phyloP scores from a whole-genome alignment of 1,140 invertebrate species.

The Drosophila hydei region DNA sequence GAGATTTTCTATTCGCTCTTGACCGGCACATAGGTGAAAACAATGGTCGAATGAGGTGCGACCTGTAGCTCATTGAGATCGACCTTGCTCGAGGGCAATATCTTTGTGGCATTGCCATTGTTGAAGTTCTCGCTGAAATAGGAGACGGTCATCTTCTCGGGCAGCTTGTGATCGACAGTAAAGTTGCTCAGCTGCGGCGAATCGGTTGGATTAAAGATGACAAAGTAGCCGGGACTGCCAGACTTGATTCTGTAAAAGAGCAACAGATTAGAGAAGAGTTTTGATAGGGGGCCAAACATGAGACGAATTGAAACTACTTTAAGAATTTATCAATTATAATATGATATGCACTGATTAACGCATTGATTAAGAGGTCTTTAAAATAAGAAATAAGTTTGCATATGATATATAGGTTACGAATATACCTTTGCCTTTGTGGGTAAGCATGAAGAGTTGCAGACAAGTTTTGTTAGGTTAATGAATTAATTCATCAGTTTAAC shows the following conservation, averaged over 20 bases:
- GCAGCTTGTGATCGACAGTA: constrained; percentile 79
- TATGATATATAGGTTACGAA: too few relatives aligned
- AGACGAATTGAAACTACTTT: too few relatives aligned
- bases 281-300: too few relatives aligned
- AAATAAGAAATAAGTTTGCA: too few relatives aligned
- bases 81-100: constrained; percentile 68
- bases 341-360: too few relatives aligned
- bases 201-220: constrained; percentile 87
- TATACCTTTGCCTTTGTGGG: too few relatives aligned
- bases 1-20: constrained; percentile 54
- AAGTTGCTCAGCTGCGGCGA: constrained; percentile 84
- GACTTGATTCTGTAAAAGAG: constrained; percentile 86
- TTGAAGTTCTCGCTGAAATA: constrained; percentile 86
- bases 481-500: too few relatives aligned
- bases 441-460: not conserved
- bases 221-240: constrained; percentile 88
- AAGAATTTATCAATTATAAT: too few relatives aligned
- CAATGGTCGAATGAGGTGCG: constrained; percentile 83
- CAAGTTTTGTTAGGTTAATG: not conserved
- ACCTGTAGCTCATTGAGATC: constrained; percentile 74
- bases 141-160: constrained; percentile 86
- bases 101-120: constrained; percentile 70
- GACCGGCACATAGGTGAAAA: constrained; percentile 84
- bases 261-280: not conserved
- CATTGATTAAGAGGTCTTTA: too few relatives aligned